Conservation (phyloP, 2,797 vertebrate species). For the Microctenopoma steveboyesi region DNA sequence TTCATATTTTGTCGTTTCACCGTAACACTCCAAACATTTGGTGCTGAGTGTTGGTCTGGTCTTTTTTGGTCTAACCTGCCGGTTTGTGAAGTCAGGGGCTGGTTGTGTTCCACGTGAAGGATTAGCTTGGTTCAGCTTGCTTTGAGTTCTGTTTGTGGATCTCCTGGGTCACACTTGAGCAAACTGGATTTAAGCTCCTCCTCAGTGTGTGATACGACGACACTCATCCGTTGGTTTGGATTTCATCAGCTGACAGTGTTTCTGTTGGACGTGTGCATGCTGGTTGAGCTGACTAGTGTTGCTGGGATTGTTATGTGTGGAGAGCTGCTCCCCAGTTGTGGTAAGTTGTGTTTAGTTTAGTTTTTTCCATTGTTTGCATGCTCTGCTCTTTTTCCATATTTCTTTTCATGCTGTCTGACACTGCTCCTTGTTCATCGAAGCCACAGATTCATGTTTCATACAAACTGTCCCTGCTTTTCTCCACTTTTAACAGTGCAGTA, state of each 20-base stretch:
- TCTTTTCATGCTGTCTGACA: slow-evolving; percentile 21
- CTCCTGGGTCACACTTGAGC: background rate
- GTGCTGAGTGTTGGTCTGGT: slow-evolving; percentile 34
- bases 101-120: background rate
- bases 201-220: background rate
- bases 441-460: background rate
- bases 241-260: slow-evolving; percentile 53
- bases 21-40: slow-evolving; percentile 43
- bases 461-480: background rate
- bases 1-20: slow-evolving; percentile 47
- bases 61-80: slow-evolving; percentile 29
- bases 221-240: slow-evolving; percentile 55
- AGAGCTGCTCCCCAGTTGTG: slow-evolving; percentile 47
- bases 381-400: slow-evolving; percentile 15
- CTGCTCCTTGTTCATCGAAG: background rate
- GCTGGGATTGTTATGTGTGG: slow-evolving; percentile 59
- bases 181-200: slow-evolving; percentile 20
- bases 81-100: background rate
- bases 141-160: slow-evolving; percentile 14
- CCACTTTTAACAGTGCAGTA: background rate
- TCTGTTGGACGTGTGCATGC: slow-evolving; percentile 88
- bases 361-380: slow-evolving; percentile 54
- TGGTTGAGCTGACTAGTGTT: slow-evolving; percentile 90
- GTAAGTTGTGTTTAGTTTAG: slow-evolving; percentile 70
- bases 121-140: slow-evolving; percentile 27